phyloP scores from a whole-genome alignment of 2,113 vertebrate genomes.

The Chauna torquata region DNA sequence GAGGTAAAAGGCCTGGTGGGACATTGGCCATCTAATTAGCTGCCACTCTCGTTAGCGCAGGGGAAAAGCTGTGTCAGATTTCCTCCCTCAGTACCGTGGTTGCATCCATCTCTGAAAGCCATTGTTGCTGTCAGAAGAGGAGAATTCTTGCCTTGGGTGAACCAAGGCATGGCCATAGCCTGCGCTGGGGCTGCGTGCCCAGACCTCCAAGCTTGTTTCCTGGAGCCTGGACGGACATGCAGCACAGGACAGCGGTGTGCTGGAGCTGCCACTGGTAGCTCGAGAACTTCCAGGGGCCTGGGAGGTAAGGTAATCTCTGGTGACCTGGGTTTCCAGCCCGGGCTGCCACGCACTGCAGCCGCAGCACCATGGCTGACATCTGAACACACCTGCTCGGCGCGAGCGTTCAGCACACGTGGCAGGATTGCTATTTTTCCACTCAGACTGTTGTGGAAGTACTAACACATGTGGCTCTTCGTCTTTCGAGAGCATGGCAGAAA shows the following conservation, averaged over 20 bases:
- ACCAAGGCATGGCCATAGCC: neutral
- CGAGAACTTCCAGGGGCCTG: neutral
- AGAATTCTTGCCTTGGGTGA: neutral
- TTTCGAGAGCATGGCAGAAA: neutral
- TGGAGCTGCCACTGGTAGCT: too few species aligned
- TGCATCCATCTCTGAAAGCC: neutral
- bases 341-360: neutral
- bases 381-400: accelerated
- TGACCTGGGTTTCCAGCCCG: neutral
- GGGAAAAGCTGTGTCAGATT: neutral
- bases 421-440: neutral
- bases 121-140: neutral
- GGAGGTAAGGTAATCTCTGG: neutral
- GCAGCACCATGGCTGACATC: neutral
- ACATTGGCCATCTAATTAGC: neutral
- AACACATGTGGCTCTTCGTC: neutral
- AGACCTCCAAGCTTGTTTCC: neutral
- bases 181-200: neutral
- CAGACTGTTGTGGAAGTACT: neutral
- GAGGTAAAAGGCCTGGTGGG: neutral
- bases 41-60: neutral
- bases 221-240: neutral
- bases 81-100: neutral
- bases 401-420: neutral
- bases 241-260: neutral